Evolutionary conservation across 2,113 vertebrate genomes (phyloP), one percentile per base, ranked within the genome.

Genomic region (Progne subis): DNA sequence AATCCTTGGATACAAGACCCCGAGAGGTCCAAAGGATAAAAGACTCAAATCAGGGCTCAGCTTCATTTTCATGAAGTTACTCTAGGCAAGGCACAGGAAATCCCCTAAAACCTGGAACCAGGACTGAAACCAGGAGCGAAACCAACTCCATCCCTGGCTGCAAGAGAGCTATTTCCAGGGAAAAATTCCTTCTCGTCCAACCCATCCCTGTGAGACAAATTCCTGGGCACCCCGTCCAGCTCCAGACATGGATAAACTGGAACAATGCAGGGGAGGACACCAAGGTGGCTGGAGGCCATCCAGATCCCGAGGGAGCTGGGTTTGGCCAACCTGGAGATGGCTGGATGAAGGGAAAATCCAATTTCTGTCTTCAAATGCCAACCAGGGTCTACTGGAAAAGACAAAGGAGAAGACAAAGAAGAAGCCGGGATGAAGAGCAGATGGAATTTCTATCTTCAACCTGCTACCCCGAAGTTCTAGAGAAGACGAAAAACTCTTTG

Each of bases 171-270:
- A 8, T 15, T 44, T 26, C 44, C 72, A 37, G 15, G 37, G 60
- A 4, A 75, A 72, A 1, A 6, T 37, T 17, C 34, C 67, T 39
- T 26, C 32, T 8, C 0, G 0, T 25, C 43, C 37, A 13, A 2
- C 19, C 19, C 1, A 1, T 11, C 6, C 10, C n/a, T 6, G 3
- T 2, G 12, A 55, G 31, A 34, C 2, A 29, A 32, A 8, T 25
- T 10, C 57, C 68, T 20, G 56, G 53, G n/a, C 0, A 0, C 7
- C 43, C 6, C 18, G 17, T 11, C 65, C 60, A 49, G 23, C 11
- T 31, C n/a, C 25, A 29, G 37, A 12, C 18, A 8, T 2, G 60
- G 64, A 57, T 3, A 14, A 7, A 20, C 4, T 2, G 12, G 6
- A 52, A 6, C 2, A 3, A 13, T 1, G 20, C 21, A 64, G 21